Percentiles rank a stretch among this genome's conserved stretches.
phyloP scores from a whole-genome alignment of 2,888 invertebrate species.

The Dromius quadrimaculatus region DNA sequence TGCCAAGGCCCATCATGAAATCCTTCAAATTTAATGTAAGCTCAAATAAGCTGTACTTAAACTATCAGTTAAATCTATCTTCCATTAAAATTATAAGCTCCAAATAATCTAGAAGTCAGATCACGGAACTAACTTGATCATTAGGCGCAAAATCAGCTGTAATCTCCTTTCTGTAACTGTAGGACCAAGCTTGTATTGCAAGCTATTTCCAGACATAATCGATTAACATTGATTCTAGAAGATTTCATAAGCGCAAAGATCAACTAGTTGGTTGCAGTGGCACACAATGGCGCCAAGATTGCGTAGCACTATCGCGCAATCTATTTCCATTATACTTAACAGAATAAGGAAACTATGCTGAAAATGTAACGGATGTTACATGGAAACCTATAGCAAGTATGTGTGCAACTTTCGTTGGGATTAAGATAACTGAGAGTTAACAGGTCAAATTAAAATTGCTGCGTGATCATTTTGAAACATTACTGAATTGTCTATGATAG shows the following conservation, averaged over 20 bases:
- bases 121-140: constrained; percentile 19
- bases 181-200: constrained; percentile 27
- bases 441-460: too few relatives aligned
- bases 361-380: constrained; percentile 32
- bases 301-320: constrained; percentile 32
- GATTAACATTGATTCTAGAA: constrained; percentile 35
- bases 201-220: constrained; percentile 24
- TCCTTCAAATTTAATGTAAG: too few relatives aligned
- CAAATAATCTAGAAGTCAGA: constrained; percentile 29
- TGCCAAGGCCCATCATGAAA: too few relatives aligned
- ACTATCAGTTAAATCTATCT: too few relatives aligned
- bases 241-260: constrained; percentile 32
- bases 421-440: too few relatives aligned
- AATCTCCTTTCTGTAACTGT: too few relatives aligned
- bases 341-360: constrained; percentile 41
- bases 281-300: constrained; percentile 31
- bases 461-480: too few relatives aligned
- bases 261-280: constrained; percentile 28
- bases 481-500: too few relatives aligned
- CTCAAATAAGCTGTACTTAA: too few relatives aligned
- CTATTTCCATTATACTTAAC: constrained; percentile 40
- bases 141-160: too few relatives aligned
- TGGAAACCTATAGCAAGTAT: too few relatives aligned
- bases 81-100: constrained; percentile 31
- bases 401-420: too few relatives aligned